Conservation (phyloP, 2,797 vertebrate genomes). For the Scarus forsteni region DNA sequence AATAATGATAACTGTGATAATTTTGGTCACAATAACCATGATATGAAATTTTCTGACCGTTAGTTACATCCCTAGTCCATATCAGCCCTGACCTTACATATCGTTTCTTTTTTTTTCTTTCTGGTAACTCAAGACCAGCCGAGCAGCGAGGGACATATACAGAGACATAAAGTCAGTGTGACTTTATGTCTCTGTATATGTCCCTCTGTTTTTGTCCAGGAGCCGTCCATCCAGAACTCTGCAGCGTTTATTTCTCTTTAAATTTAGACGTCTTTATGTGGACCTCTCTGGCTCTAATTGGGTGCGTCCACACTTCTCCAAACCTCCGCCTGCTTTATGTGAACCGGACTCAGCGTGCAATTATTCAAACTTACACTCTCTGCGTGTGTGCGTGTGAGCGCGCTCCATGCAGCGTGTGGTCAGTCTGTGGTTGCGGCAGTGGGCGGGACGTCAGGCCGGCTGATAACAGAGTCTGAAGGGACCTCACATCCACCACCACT, state of each 20-base stretch:
- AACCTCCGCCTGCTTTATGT: constrained; percentile 71
- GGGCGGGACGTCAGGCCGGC: constrained; percentile 74
- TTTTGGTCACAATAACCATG: no score
- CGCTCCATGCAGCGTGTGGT: constrained; percentile 66
- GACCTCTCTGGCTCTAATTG: constrained; percentile 71
- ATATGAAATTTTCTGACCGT: no score
- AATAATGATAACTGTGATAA: no score
- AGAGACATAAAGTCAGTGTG: no score
- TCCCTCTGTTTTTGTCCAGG: constrained; percentile 49
- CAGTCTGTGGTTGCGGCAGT: constrained; percentile 79
- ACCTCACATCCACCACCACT: constrained; percentile 83
- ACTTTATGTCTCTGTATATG: constrained; percentile 28
- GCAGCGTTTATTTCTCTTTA: constrained; percentile 53
- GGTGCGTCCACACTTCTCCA: constrained; percentile 62
- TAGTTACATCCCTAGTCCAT: no score
- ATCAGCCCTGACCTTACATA: no score
- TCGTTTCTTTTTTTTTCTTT: no score
- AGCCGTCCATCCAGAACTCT: constrained; percentile 12
- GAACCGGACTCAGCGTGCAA: constrained; percentile 55
- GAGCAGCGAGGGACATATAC: no score
- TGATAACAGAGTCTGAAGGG: constrained; percentile 84
- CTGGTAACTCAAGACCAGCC: no score
- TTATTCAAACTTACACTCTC: constrained; percentile 65
- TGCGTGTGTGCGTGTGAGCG: constrained; percentile 16
- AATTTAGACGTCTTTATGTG: constrained; percentile 70